Base-by-base conservation (phyloP, 1,140 invertebrate species). In the Thaumetopoea pityocampa region DNA sequence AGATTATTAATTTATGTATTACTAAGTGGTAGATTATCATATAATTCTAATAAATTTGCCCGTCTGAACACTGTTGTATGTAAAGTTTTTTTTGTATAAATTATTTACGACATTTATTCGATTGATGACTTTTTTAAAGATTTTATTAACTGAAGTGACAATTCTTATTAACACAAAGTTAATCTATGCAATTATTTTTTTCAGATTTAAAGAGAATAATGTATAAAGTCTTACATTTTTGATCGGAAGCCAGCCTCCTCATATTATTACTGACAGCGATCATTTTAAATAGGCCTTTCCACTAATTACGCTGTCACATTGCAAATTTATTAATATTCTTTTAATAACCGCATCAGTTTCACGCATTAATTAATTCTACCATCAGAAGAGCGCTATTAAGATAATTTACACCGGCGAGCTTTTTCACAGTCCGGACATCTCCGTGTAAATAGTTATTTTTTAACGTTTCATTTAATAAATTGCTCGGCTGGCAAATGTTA, bases 261-360 rank as follows among this genome's bases (percentile, higher is more conserved):
- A 28, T 18, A 28, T 46, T 42, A 53, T 37, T 48, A 34, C 46
- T 14, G 33, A 28, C 24, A 22, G 29, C 48, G 44, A 48, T 60
- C 59, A 56, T 62, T 63, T 61, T 59, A 61, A 58, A 63, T 67
- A 51, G 54, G 48, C 57, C 61, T 55, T 51, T 43, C 36, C 48
- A 57, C 51, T 68, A 76, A 79, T 79, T 79, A 76, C 57, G 53
- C 60, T 73, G 71, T 72, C 71, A 64, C 55, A 61, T 51, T 36
- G 29, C 47, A 52, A 68, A 68, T 79, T 73, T 71, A 76, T 71
- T 64, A 50, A 62, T 61, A 63, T 64, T 53, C n/a, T n/a, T 60
- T 65, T 73, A 72, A 68, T 68, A 62, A 65, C 60, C 60, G 51
- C 67, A 67, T 67, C 62, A 49, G 35, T 79, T 63, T 48, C 45